Evolutionary conservation across 2,888 invertebrate genomes (phyloP).

Genomic region (Drosophila putrida): DNA sequence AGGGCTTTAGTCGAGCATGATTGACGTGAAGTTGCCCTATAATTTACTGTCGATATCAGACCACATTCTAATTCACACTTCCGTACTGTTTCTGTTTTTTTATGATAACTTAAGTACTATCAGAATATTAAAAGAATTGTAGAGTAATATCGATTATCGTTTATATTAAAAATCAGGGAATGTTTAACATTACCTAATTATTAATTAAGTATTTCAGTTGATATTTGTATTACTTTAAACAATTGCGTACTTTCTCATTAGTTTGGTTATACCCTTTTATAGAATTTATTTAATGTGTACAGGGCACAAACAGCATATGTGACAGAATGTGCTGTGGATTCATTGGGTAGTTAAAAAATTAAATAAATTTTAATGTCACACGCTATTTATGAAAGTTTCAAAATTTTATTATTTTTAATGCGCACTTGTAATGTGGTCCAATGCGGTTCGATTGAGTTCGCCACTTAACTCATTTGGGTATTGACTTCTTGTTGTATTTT

Average conservation of each 20-base stretch:
- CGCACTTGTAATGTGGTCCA: slow-evolving; percentile 62
- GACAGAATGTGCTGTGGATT: background rate
- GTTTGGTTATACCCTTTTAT: background rate
- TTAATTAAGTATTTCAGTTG: too few species aligned
- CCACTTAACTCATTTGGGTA: slow-evolving; percentile 72
- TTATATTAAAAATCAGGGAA: too few species aligned
- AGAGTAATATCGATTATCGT: too few species aligned
- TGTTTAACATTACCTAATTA: too few species aligned
- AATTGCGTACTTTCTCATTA: too few species aligned
- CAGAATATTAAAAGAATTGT: too few species aligned
- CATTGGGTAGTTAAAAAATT: slow-evolving; percentile 17
- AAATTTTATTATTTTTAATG: slow-evolving; percentile 69
- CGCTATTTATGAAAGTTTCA: slow-evolving; percentile 66
- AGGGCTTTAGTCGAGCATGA: background rate
- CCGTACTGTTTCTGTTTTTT: background rate
- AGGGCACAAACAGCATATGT: slow-evolving; percentile 20
- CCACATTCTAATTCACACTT: background rate
- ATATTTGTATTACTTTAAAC: too few species aligned
- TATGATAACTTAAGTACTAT: too few species aligned
- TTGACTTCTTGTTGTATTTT: slow-evolving; percentile 38
- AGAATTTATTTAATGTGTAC: background rate
- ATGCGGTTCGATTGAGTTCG: slow-evolving; percentile 53
- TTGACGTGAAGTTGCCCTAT: background rate
- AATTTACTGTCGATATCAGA: background rate
- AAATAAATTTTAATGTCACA: slow-evolving; percentile 56